These are phyloP conservation scores for Thunnus thynnus DNA, from an alignment of 2,113 vertebrate species.

Conservation along the genomic window DNA sequence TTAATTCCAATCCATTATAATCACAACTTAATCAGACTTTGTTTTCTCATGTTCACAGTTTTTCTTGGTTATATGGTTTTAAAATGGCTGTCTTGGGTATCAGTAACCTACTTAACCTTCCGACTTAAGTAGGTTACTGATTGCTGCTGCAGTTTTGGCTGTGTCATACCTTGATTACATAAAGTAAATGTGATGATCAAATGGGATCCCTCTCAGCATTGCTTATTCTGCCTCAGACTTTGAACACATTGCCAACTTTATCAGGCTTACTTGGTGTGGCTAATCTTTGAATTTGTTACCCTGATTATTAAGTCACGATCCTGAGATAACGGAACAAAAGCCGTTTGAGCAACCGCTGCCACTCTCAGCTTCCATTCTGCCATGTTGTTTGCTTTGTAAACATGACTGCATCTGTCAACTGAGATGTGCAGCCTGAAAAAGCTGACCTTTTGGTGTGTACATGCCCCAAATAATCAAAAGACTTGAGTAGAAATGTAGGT, in stretches of 20 bases:
- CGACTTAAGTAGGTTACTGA: conserved; percentile 2
- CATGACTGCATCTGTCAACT: conserved; percentile 8
- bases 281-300: conserved; percentile 37
- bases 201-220: not conserved
- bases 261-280: not conserved
- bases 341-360: conserved; percentile 12
- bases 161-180: conserved; percentile 24
- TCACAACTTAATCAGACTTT: not conserved
- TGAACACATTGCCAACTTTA: conserved; percentile 18
- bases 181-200: conserved; percentile 9
- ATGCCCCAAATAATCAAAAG: conserved; percentile 17
- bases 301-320: conserved; percentile 35
- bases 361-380: conserved; percentile 14
- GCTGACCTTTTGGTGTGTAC: conserved; percentile 8
- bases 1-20: not conserved
- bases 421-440: conserved; percentile 3
- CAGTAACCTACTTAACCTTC: not conserved
- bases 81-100: conserved; percentile 2
- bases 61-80: not conserved
- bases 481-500: not conserved
- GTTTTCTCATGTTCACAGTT: conserved; percentile 1
- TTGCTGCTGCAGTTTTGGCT: conserved; percentile 30
- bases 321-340: conserved; percentile 43
- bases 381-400: conserved; percentile 33
- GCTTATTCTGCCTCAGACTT: conserved; percentile 34